These are phyloP conservation scores for Gracilinanus agilis DNA, from an alignment of 2,113 vertebrate genomes.

Conservation along the genomic window DNA sequence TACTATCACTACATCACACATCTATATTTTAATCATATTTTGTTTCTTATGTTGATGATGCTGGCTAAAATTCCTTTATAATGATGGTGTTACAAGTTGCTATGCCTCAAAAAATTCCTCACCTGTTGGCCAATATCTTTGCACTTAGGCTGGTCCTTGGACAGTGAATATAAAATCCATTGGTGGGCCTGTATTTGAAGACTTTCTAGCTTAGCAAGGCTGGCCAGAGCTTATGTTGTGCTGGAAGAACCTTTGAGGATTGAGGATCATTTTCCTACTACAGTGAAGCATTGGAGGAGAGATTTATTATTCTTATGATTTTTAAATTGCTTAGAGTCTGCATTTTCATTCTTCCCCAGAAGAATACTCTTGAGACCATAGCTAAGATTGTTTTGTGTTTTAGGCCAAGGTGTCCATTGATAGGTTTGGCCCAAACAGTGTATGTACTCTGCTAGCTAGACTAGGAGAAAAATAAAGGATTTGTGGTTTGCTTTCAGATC, in stretches of 20 bases:
- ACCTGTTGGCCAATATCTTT: neutral
- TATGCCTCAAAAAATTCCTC: neutral
- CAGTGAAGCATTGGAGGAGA: neutral
- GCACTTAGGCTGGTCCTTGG: neutral
- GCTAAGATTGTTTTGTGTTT: neutral
- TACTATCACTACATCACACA: neutral
- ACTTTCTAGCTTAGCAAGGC: neutral
- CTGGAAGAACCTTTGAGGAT: neutral
- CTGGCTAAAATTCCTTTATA: neutral
- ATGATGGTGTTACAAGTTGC: neutral
- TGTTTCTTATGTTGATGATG: neutral
- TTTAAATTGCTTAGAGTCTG: neutral
- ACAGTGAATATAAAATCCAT: neutral
- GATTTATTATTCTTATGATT: neutral
- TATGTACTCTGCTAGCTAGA: neutral
- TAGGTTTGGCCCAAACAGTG: neutral
- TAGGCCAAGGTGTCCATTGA: neutral
- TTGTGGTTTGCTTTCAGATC: conserved; percentile 20
- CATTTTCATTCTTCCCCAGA: neutral
- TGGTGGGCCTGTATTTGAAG: neutral
- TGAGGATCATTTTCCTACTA: neutral
- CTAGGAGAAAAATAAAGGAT: neutral
- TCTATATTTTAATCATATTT: neutral
- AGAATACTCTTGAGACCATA: neutral
- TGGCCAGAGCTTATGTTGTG: neutral